Evolutionary conservation across 2,113 vertebrate species (phyloP).

Genomic region (Bujurquina vittata): DNA sequence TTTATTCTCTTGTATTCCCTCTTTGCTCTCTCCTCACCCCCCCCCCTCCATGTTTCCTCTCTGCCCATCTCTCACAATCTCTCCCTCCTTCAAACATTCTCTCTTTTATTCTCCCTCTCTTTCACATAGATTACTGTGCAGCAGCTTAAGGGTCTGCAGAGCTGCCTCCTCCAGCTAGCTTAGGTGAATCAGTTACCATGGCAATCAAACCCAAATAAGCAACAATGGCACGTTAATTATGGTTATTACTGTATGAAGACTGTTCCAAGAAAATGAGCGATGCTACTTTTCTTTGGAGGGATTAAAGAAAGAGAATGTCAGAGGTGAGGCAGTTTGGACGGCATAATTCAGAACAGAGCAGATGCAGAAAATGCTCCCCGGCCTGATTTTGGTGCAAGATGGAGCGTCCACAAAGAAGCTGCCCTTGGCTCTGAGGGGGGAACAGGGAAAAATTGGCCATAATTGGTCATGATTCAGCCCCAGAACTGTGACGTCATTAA

Average conservation of each 20-base stretch:
- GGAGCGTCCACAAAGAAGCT: conserved; percentile 5
- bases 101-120: conserved; percentile 39
- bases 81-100: not conserved
- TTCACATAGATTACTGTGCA: conserved; percentile 53
- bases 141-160: conserved; percentile 52
- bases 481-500: not conserved
- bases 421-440: conserved; percentile 10
- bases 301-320: conserved; percentile 68
- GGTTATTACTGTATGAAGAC: conserved; percentile 76
- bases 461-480: not conserved
- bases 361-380: conserved; percentile 2
- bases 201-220: conserved; percentile 77
- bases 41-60: not conserved
- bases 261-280: conserved; percentile 68
- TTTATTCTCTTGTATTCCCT: not conserved
- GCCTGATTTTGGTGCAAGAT: conserved; percentile 12
- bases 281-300: conserved; percentile 54
- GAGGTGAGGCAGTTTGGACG: conserved; percentile 64
- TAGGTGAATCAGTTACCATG: conserved; percentile 79
- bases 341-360: conserved; percentile 63
- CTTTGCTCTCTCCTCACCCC: not conserved
- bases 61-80: not conserved
- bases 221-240: conserved; percentile 80
- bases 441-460: not conserved
- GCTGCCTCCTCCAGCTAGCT: conserved; percentile 65